Base-by-base conservation (phyloP, 2,797 vertebrate species). In the Peromyscus attwateri region DNA sequence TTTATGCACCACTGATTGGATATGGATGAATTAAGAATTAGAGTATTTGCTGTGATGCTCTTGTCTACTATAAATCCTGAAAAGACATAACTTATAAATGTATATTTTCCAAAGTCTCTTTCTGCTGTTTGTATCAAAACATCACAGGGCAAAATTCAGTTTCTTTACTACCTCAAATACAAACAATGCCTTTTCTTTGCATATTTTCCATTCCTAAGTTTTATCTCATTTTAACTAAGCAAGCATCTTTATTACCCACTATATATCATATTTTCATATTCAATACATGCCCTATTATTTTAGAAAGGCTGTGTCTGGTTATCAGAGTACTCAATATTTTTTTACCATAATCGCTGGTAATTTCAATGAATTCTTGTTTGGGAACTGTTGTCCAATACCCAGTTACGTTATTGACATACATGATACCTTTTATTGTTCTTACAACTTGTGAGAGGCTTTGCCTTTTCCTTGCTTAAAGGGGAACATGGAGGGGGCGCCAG, bases 211-310 rank as follows among this genome's bases (percentile, higher is more conserved):
- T 80, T 34, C 31, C 29, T 92, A 89, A 6, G 64, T 60, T 27
- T 40, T 70, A 93, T 31, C 4, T 89, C 37, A 87, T 17, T 94
- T 62, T 71, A 94, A 84, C 40, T 90, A 95, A 94, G 64, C 37
- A 87, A 82, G 34, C 8, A 3, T 71, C 55, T 73, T 52, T 87
- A 76, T 43, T 68, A 77, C 1, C 3, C 3, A n/a, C 0, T 55
- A 6, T 17, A 17, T 80, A 55, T 31, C 16, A 80, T 55, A 37
- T 95, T 91, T 85, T 79, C 82, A 75, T n/a, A 34, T 2, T 25
- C 37, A 84, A 12, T 81, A 40, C 5, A 82, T 57, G 11, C 27
- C 64, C 21, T 25, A 76, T 17, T 87, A 0, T 73, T 29, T 57
- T 46, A 40, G 27, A 66, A 21, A 68, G 62, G 5, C 27, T 60